These are phyloP conservation scores for Rutilus rutilus DNA, from an alignment of 2,113 vertebrate genomes.

Conservation along the genomic window DNA sequence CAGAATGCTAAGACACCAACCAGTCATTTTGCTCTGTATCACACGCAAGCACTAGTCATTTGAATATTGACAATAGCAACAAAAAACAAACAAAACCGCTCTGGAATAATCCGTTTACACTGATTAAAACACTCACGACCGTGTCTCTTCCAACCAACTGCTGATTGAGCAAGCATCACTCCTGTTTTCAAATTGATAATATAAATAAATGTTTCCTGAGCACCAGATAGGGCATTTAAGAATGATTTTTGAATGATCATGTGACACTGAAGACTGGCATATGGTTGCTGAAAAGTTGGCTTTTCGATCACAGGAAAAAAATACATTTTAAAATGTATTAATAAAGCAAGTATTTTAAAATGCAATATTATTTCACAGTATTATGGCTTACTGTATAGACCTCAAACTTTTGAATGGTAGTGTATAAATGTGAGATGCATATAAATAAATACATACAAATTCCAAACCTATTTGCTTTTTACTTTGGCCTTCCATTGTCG, in stretches of 20 bases:
- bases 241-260: too few relatives aligned
- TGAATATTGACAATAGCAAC: not conserved
- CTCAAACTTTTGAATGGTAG: not conserved
- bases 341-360: not conserved
- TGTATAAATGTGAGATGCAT: not conserved
- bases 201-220: too few relatives aligned
- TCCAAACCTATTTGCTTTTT: conserved; percentile 27
- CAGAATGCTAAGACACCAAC: not conserved
- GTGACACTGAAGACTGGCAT: too few relatives aligned
- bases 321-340: too few relatives aligned
- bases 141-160: conserved; percentile 43
- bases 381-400: not conserved
- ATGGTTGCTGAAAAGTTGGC: not conserved
- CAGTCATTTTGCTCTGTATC: not conserved
- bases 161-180: conserved; percentile 66
- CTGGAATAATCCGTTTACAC: conserved; percentile 36
- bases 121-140: conserved; percentile 38
- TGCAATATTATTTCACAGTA: not conserved
- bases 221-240: too few relatives aligned
- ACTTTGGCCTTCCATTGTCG: not conserved
- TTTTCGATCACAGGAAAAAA: not conserved
- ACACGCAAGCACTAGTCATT: not conserved
- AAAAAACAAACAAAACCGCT: too few relatives aligned
- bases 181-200: not conserved
- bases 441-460: not conserved